Conservation (phyloP, 2,888 invertebrate species). For the Lasioglossum pauxillum region DNA sequence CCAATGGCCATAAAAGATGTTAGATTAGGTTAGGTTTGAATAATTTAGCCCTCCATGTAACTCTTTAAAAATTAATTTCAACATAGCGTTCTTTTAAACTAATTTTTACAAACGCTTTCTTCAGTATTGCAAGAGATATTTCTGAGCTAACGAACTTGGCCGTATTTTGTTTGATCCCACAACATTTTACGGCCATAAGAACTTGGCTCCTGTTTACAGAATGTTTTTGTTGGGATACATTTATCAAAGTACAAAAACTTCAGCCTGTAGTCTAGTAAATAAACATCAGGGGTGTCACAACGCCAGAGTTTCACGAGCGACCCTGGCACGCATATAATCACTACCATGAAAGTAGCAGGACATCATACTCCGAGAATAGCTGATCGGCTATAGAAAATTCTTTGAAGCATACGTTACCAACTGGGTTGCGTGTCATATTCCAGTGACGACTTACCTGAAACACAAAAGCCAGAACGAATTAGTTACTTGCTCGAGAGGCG, state of each 20-base stretch:
- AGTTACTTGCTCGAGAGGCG: neutral
- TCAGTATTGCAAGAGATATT: no score
- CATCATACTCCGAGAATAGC: neutral
- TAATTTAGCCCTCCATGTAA: no score
- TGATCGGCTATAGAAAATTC: neutral
- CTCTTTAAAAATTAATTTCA: no score
- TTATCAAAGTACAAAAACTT: neutral
- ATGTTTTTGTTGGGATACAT: no score
- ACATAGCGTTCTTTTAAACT: no score
- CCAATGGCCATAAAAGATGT: no score
- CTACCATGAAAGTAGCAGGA: neutral
- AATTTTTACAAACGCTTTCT: no score
- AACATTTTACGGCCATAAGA: no score
- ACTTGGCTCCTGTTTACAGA: no score
- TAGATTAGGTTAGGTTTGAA: no score
- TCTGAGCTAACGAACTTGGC: no score
- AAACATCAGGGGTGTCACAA: neutral
- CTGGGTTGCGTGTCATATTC: neutral
- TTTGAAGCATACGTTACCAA: constrained; percentile 2
- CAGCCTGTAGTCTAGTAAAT: neutral
- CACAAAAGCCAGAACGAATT: neutral
- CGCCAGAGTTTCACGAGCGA: neutral
- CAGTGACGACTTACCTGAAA: constrained; percentile 6
- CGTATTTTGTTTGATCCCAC: no score
- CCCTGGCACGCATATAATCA: neutral